phyloP scores from a whole-genome alignment of 2,113 vertebrate genomes.

The Semicossyphus pulcher region DNA sequence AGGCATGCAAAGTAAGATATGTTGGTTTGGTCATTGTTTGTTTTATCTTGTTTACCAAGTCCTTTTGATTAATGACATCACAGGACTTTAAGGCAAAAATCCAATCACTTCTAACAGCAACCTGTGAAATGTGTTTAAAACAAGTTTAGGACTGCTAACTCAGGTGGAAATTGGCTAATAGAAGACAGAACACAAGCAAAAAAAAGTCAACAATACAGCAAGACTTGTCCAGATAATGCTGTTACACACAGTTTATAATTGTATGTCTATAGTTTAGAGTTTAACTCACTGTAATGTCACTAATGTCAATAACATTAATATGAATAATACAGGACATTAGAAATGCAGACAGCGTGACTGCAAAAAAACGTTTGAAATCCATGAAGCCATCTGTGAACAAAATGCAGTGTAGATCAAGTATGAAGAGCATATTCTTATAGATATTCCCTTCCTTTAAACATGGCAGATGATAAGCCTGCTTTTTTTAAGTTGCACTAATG shows the following conservation, averaged over 20 bases:
- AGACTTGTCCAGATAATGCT: neutral
- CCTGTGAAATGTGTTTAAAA: neutral
- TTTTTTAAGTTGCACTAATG: too few species aligned
- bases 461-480: too few species aligned
- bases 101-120: neutral
- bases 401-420: neutral
- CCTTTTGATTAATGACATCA: neutral
- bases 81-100: neutral
- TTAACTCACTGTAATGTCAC: too few species aligned
- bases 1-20: neutral
- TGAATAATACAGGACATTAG: too few species aligned
- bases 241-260: neutral
- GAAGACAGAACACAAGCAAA: neutral
- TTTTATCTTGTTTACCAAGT: too few species aligned
- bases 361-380: too few species aligned
- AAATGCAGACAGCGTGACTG: too few species aligned
- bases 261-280: neutral
- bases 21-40: too few species aligned
- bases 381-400: too few species aligned
- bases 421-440: neutral
- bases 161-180: neutral
- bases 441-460: too few species aligned
- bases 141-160: neutral
- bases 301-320: neutral
- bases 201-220: neutral